These are phyloP conservation scores for Rutilus rutilus DNA, from an alignment of 2,113 vertebrate species.

Conservation along the genomic window DNA sequence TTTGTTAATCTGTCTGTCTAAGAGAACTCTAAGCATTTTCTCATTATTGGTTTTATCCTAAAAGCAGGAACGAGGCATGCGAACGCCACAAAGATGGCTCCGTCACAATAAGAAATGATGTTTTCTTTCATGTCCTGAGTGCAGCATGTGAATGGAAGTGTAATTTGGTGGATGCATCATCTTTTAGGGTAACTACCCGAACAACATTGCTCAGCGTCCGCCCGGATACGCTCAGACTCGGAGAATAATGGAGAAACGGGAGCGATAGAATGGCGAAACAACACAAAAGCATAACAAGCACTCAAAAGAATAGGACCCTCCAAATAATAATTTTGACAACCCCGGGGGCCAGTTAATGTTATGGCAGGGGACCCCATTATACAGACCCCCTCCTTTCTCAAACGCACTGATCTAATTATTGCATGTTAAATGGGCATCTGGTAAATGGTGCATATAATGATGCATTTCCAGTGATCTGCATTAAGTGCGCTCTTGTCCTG, in stretches of 20 bases:
- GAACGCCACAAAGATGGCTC: neutral
- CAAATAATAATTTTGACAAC: conserved; percentile 76
- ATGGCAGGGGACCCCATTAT: conserved; percentile 74
- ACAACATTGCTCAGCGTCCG: conserved; percentile 44
- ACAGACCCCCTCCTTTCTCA: conserved; percentile 56
- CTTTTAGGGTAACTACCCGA: conserved; percentile 54
- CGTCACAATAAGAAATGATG: conserved; percentile 42
- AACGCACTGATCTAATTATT: conserved; percentile 81
- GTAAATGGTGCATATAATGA: conserved; percentile 84
- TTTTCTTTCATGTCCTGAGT: conserved; percentile 43
- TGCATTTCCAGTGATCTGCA: conserved; percentile 75
- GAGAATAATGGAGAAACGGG: neutral
- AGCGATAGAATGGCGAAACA: conserved; percentile 34
- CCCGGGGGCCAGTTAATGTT: conserved; percentile 73
- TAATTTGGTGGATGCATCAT: conserved; percentile 48
- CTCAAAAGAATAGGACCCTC: conserved; percentile 71
- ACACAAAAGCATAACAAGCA: conserved; percentile 54
- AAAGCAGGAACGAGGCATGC: conserved; percentile 12
- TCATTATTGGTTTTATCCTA: conserved; percentile 39
- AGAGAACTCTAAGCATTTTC: neutral
- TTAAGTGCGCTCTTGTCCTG: conserved; percentile 78
- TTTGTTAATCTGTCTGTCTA: conserved; percentile 45
- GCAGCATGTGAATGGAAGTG: conserved; percentile 27
- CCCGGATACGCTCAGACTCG: neutral
- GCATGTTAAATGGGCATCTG: conserved; percentile 85